Percentiles rank a stretch among this genome's conserved stretches.
Evolutionary conservation across 2,888 invertebrate genomes (phyloP).

Genomic region (Luperina nickerlii): DNA sequence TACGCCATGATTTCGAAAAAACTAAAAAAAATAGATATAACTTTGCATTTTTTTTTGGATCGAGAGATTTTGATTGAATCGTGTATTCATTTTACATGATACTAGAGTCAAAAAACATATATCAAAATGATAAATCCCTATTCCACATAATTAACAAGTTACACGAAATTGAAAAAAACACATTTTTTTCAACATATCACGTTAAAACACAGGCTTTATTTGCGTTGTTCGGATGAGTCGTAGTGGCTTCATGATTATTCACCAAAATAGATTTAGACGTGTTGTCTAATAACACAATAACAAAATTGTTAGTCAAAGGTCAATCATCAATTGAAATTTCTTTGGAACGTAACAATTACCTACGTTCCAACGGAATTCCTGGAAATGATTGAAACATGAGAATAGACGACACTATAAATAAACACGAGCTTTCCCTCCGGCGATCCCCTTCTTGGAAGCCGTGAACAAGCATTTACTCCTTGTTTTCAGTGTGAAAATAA

Average conservation of each 20-base stretch:
- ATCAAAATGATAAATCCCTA: no score
- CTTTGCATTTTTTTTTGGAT: no score
- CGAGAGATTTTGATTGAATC: no score
- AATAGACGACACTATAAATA: constrained; percentile 7
- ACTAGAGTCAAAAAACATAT: no score
- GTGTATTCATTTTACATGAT: no score
- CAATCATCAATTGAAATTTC: constrained; percentile 1
- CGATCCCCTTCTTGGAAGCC: background rate
- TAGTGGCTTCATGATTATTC: background rate
- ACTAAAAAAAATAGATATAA: no score
- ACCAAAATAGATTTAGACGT: background rate
- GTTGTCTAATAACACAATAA: no score
- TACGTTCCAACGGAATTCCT: background rate
- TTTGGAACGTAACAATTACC: background rate
- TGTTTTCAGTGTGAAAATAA: constrained; percentile 1
- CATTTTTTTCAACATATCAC: no score
- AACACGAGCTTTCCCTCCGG: background rate
- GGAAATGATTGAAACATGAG: background rate
- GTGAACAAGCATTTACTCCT: background rate
- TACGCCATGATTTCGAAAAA: no score
- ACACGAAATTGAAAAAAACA: no score
- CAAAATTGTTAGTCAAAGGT: background rate
- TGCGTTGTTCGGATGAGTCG: background rate
- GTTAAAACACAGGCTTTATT: background rate
- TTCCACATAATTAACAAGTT: no score